Evolutionary conservation across 2,888 invertebrate genomes (phyloP).

Genomic region (Anarsia innoxiella): DNA sequence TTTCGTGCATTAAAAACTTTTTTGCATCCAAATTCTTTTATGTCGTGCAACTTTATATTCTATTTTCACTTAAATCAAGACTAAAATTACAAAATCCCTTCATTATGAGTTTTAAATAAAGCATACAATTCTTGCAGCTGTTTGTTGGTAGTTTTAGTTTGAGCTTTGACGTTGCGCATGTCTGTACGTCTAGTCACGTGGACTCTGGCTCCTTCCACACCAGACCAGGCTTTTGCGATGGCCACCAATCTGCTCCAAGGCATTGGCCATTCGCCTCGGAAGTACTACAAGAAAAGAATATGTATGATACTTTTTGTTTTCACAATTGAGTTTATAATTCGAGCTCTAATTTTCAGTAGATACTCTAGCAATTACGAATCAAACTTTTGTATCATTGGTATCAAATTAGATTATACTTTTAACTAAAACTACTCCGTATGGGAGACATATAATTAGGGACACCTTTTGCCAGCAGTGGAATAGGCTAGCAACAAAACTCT

Average conservation of each 20-base stretch:
- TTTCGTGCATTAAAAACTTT: background rate
- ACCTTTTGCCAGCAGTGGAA: no score
- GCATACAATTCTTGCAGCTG: constrained; percentile 38
- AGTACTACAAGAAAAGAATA: constrained; percentile 30
- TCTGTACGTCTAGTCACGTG: constrained; percentile 46
- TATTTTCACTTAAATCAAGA: no score
- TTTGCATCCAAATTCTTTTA: background rate
- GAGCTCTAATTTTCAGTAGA: background rate
- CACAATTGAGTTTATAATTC: background rate
- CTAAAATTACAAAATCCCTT: constrained; percentile 15
- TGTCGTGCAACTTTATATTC: background rate
- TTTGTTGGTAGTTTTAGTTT: constrained; percentile 31
- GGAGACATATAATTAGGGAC: no score
- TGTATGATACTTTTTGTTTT: background rate
- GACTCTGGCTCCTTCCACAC: constrained; percentile 44
- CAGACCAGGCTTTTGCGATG: constrained; percentile 41
- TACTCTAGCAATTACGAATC: background rate
- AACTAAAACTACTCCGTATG: no score
- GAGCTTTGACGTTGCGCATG: constrained; percentile 29
- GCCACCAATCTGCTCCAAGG: constrained; percentile 53
- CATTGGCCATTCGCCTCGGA: constrained; percentile 55
- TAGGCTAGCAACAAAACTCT: no score
- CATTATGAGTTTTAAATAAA: constrained; percentile 37
- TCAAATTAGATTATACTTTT: background rate
- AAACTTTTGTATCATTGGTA: background rate